Percentiles rank a stretch among this genome's conserved stretches.
Evolutionary conservation across 2,888 invertebrate genomes (phyloP).

Genomic region (Aromia moschata): DNA sequence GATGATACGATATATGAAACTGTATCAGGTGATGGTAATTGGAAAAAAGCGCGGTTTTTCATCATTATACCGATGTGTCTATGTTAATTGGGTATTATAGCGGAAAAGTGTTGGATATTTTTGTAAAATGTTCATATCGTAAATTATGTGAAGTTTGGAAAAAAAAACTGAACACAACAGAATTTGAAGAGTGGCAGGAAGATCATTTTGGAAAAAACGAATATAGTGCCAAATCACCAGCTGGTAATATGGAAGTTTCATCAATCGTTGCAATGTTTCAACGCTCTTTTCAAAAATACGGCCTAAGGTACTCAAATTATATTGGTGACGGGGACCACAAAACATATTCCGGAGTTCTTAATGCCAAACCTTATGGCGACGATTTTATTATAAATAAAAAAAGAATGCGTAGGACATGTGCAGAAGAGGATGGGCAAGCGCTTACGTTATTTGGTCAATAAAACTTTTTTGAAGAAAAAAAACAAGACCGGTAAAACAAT

Average conservation of each 20-base stretch:
- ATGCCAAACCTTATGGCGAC: conserved; percentile 36
- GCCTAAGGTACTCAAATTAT: conserved; percentile 35
- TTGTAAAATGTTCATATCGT: no score
- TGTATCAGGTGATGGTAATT: no score
- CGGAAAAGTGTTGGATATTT: no score
- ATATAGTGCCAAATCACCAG: not conserved
- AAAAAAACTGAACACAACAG: no score
- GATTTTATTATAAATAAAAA: conserved; percentile 28
- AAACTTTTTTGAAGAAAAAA: conserved; percentile 25
- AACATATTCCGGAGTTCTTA: conserved; percentile 38
- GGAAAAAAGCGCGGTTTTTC: no score
- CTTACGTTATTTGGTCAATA: conserved; percentile 23
- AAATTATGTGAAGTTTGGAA: no score
- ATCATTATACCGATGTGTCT: no score
- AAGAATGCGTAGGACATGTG: conserved; percentile 39
- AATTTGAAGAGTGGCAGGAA: not conserved
- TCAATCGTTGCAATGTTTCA: conserved; percentile 39
- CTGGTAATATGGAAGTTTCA: conserved; percentile 44
- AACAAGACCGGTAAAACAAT: conserved; percentile 8
- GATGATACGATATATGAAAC: no score
- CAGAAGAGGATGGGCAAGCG: conserved; percentile 41
- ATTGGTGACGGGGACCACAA: conserved; percentile 44
- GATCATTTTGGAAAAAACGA: not conserved
- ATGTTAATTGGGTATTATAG: no score
- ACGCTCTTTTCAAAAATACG: conserved; percentile 28